These are phyloP conservation scores for Gymnorhina tibicen DNA, from an alignment of 2,113 vertebrate genomes.

Conservation along the genomic window DNA sequence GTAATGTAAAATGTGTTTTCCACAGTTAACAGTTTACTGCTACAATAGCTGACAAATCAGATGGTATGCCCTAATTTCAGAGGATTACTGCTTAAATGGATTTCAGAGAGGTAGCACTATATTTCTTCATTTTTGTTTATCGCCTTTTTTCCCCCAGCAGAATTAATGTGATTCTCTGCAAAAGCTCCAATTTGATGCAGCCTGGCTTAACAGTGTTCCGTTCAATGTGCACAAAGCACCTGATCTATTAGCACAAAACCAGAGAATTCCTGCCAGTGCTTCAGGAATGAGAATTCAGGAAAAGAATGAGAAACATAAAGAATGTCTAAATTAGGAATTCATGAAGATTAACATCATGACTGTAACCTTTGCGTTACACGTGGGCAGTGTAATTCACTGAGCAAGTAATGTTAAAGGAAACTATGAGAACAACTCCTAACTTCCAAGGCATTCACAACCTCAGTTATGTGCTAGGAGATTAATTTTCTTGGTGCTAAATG, in stretches of 20 bases:
- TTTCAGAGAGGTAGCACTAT: neutral
- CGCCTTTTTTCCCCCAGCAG: fast-evolving
- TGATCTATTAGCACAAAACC: neutral
- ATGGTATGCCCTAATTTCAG: neutral
- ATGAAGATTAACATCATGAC: neutral
- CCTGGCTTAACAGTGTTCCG: neutral
- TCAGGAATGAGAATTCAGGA: neutral
- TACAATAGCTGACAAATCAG: neutral
- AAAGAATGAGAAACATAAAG: neutral
- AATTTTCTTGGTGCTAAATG: neutral
- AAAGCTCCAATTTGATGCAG: neutral
- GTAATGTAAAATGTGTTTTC: neutral
- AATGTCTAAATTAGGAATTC: neutral
- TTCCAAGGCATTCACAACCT: neutral
- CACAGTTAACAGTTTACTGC: neutral
- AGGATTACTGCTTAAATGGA: neutral
- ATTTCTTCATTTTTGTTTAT: neutral
- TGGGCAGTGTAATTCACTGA: neutral
- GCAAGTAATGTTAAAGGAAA: neutral
- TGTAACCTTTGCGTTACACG: neutral
- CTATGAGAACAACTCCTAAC: neutral
- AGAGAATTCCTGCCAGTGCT: neutral
- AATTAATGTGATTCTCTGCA: neutral
- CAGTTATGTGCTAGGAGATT: neutral
- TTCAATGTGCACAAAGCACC: neutral